These are phyloP conservation scores for Holcopasites calliopsidis DNA, from an alignment of 1,140 invertebrate genomes.

Conservation along the genomic window DNA sequence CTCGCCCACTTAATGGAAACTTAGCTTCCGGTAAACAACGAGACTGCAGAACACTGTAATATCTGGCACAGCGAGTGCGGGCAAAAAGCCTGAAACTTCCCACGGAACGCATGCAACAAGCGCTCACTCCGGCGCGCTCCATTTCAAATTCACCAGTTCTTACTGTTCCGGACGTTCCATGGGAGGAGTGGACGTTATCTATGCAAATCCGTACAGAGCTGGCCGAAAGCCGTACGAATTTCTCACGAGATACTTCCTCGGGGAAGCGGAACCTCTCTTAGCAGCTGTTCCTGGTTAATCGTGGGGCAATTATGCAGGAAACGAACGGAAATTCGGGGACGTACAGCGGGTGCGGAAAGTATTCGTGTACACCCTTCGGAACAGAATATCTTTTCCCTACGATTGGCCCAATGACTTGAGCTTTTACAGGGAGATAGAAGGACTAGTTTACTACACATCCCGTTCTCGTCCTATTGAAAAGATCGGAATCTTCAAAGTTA, in stretches of 20 bases:
- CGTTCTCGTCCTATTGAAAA: no score
- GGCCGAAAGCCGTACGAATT: constrained; percentile 5
- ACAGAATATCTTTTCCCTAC: no score
- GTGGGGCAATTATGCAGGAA: constrained; percentile 17
- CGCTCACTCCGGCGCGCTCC: no score
- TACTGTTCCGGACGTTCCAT: background rate
- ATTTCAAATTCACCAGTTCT: no score
- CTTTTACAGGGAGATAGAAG: no score
- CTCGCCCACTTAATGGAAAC: background rate
- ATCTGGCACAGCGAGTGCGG: no score
- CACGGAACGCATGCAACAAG: background rate
- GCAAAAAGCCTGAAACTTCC: background rate
- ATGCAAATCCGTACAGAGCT: constrained; percentile 12
- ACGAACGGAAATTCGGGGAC: constrained; percentile 34
- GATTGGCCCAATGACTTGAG: no score
- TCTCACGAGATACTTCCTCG: background rate
- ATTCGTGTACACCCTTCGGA: no score
- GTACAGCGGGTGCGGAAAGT: no score
- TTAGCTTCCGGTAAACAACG: background rate
- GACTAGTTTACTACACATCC: no score
- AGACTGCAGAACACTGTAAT: background rate
- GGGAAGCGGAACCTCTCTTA: background rate
- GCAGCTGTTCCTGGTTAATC: constrained; percentile 26
- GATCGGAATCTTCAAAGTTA: no score
- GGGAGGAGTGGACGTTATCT: background rate